These are phyloP conservation scores for Hydrozoanthus tunicans DNA, from an alignment of 64 coral and sea anemone species.

Conservation along the genomic window DNA sequence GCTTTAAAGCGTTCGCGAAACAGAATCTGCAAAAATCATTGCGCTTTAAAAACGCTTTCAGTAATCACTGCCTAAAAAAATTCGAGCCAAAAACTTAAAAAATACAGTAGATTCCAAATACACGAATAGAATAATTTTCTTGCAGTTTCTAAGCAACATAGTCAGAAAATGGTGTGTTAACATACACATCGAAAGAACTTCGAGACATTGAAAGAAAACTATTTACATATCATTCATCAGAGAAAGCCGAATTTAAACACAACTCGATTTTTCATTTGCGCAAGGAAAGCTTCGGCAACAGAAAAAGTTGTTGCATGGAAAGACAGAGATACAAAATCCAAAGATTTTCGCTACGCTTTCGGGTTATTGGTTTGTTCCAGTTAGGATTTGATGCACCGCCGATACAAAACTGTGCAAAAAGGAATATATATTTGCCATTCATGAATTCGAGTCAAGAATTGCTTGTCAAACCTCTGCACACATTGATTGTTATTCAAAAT, in stretches of 20 bases:
- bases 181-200: neutral
- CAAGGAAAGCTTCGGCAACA: neutral
- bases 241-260: neutral
- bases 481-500: constrained; percentile 17
- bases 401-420: neutral
- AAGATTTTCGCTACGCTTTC: neutral
- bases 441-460: neutral
- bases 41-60: neutral
- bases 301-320: too few relatives aligned
- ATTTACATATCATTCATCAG: constrained; percentile 19
- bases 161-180: constrained; percentile 3
- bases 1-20: neutral
- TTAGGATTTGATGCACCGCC: neutral
- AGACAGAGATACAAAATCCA: neutral
- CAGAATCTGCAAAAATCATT: neutral
- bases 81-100: neutral
- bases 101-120: neutral
- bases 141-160: constrained; percentile 32
- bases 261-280: neutral
- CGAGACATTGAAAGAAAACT: constrained; percentile 6
- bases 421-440: constrained; percentile 30
- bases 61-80: neutral
- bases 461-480: neutral
- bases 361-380: neutral
- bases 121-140: constrained; percentile 16